These are phyloP conservation scores for Macrophya alboannulata DNA, from an alignment of 2,888 invertebrate genomes.

Conservation along the genomic window DNA sequence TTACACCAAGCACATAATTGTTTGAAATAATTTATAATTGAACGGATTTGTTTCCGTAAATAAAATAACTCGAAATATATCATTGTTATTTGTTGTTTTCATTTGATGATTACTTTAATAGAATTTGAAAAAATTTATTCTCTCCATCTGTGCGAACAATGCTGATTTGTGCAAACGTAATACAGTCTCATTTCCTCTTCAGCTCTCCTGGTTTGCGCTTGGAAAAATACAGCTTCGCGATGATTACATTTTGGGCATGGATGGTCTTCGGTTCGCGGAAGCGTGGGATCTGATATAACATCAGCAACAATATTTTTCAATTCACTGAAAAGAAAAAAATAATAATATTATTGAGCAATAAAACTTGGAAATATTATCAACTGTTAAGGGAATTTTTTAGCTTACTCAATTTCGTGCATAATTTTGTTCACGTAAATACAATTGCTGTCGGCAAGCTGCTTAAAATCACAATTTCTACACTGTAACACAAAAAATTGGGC, in stretches of 20 bases:
- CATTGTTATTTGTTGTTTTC: neutral
- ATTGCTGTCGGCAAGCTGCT: constrained; percentile 97
- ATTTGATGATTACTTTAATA: neutral
- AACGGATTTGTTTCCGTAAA: neutral
- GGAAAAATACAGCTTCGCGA: constrained; percentile 99
- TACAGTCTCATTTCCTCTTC: constrained; percentile 99
- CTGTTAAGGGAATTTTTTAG: constrained; percentile 63
- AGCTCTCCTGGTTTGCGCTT: constrained; percentile 97
- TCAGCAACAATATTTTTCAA: constrained; percentile 99
- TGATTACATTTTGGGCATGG: constrained; percentile 98
- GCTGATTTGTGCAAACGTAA: constrained; percentile 96
- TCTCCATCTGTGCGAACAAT: constrained; percentile 98
- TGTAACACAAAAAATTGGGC: constrained; percentile 74
- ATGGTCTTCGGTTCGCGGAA: constrained; percentile 99
- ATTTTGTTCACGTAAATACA: constrained; percentile 99
- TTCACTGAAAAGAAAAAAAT: constrained; percentile 84
- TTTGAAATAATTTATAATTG: neutral
- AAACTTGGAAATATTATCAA: constrained; percentile 32
- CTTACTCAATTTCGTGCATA: constrained; percentile 99
- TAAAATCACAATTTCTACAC: constrained; percentile 98
- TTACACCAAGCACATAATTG: neutral
- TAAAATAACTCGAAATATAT: neutral
- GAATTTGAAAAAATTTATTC: constrained; percentile 83
- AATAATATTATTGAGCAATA: constrained; percentile 26
- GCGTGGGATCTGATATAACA: constrained; percentile 98